Evolutionary conservation across 2,888 invertebrate genomes (phyloP).

Genomic region (Dicranocentrus wangi): DNA sequence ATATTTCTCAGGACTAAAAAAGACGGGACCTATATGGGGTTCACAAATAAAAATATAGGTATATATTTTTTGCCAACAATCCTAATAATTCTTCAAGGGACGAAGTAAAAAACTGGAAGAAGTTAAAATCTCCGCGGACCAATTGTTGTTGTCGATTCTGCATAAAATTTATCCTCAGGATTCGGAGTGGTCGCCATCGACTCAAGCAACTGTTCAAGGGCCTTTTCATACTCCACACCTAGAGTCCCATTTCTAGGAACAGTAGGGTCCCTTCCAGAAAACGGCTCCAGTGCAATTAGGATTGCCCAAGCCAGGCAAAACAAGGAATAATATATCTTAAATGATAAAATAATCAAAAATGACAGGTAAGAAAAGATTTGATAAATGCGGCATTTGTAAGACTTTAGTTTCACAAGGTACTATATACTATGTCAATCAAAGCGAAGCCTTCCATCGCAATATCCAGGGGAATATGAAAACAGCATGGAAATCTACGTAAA

Average conservation of each 20-base stretch:
- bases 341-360: background rate
- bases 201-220: background rate
- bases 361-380: background rate
- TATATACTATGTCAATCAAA: constrained; percentile 34
- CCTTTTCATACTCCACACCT: background rate
- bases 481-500: constrained; percentile 31
- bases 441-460: constrained; percentile 51
- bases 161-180: background rate
- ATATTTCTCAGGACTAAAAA: background rate
- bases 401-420: background rate
- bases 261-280: constrained; percentile 18
- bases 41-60: background rate
- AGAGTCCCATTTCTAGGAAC: constrained; percentile 6
- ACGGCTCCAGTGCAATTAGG: constrained; percentile 27
- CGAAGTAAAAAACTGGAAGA: background rate
- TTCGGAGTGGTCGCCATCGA: background rate
- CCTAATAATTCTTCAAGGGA: background rate
- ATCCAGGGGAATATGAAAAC: constrained; percentile 47
- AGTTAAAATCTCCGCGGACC: background rate
- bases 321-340: constrained; percentile 20
- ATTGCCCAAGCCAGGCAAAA: constrained; percentile 15
- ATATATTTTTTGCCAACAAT: background rate
- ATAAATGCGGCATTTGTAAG: background rate
- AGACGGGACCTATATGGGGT: constrained; percentile 12
- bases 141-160: background rate